Percentiles rank a stretch among this genome's conserved stretches.
phyloP scores from a whole-genome alignment of 2,797 vertebrate species.

The Threskiornis aethiopicus region DNA sequence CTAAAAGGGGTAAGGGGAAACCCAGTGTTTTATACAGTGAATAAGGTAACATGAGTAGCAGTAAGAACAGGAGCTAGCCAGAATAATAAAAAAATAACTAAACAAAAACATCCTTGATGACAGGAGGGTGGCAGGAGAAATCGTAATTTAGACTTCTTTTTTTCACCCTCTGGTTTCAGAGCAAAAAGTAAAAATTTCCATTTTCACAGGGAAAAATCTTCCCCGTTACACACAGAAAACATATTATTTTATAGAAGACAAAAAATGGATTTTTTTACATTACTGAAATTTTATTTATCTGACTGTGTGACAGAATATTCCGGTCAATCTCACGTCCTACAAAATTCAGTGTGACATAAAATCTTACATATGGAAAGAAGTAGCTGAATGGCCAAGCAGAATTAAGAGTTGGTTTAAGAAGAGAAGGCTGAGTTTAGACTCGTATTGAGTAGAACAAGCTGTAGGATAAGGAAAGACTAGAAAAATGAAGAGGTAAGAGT shows the following conservation, averaged over 20 bases:
- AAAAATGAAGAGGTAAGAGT: not conserved
- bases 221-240: not conserved
- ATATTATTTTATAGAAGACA: not conserved
- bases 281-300: not conserved
- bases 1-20: not conserved
- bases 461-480: not conserved
- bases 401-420: not conserved
- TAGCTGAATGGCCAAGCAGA: not conserved
- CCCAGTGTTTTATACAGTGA: not conserved
- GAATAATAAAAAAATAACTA: not conserved
- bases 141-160: not conserved
- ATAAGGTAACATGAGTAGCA: not conserved
- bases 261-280: not conserved
- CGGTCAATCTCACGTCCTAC: not conserved
- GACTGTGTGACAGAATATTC: not conserved
- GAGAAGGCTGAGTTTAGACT: not conserved
- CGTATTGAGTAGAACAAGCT: not conserved
- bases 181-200: not conserved
- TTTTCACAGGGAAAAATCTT: not conserved
- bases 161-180: not conserved
- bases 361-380: not conserved
- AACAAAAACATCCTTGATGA: not conserved
- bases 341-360: not conserved
- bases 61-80: not conserved
- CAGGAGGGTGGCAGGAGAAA: not conserved